Evolutionary conservation across 2,888 invertebrate species (phyloP).

Genomic region (Amblyjoppa proteus): DNA sequence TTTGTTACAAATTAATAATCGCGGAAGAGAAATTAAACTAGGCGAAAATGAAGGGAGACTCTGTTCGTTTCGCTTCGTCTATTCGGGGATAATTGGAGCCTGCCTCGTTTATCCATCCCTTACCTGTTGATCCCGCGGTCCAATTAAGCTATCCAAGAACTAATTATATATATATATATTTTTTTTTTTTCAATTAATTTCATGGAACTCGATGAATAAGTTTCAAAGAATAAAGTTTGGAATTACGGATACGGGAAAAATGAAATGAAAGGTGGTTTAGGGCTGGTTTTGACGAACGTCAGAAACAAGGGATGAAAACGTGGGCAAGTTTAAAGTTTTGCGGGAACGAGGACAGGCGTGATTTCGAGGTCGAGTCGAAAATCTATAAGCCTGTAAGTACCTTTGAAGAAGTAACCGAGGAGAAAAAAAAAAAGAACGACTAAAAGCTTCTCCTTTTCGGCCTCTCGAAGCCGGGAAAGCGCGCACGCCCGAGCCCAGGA

Average conservation of each 20-base stretch:
- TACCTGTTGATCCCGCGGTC: neutral
- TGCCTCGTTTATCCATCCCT: neutral
- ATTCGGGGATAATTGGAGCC: conserved; percentile 54
- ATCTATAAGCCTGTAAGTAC: conserved; percentile 55
- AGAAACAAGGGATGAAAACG: conserved; percentile 12
- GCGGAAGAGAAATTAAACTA: conserved; percentile 44
- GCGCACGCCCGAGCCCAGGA: conserved; percentile 15
- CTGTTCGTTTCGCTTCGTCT: conserved; percentile 35
- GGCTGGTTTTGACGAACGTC: neutral
- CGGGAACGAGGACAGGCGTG: conserved; percentile 17
- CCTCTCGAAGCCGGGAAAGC: conserved; percentile 20
- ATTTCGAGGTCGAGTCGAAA: conserved; percentile 51
- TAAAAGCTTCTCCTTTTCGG: conserved; percentile 53
- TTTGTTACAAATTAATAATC: conserved; percentile 62
- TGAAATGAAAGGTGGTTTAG: neutral
- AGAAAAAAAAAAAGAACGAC: conserved; percentile 29
- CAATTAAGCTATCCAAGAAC: neutral
- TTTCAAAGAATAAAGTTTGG: neutral
- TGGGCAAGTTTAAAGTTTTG: conserved; percentile 27
- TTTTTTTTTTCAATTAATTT: neutral
- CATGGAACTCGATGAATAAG: neutral
- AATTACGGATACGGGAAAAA: neutral
- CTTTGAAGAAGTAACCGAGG: conserved; percentile 34
- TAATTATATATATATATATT: neutral
- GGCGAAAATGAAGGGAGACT: conserved; percentile 42